A percentile compares a stretch with the other conserved stretches of the same genome.
phyloP scores from a whole-genome alignment of 2,888 invertebrate species.

The Pheosia tremula region DNA sequence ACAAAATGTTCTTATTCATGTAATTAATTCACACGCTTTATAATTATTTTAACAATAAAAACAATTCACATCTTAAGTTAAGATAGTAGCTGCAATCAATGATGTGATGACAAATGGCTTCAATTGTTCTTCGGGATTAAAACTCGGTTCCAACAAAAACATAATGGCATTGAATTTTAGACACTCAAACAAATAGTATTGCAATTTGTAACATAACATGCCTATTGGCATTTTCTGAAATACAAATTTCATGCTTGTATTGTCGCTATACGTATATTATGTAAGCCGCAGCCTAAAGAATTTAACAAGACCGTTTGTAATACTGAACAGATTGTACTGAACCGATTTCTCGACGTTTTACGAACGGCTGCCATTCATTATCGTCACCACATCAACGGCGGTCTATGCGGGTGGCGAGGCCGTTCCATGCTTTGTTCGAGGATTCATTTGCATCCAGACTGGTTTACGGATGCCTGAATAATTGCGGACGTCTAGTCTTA shows the following conservation, averaged over 20 bases:
- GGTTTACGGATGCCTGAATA: neutral
- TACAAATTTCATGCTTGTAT: neutral
- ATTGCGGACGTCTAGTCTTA: neutral
- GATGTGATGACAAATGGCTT: no score
- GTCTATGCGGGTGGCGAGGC: conserved; percentile 20
- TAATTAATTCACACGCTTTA: no score
- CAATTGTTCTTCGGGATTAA: no score
- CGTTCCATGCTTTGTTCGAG: neutral
- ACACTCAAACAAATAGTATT: no score
- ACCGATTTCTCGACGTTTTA: conserved; percentile 21
- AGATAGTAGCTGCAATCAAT: no score
- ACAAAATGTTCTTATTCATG: no score
- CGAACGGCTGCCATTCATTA: conserved; percentile 22
- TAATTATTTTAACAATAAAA: no score
- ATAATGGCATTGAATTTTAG: neutral
- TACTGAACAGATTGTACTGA: conserved; percentile 16
- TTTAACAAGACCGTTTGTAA: conserved; percentile 3
- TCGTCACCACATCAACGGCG: conserved; percentile 3
- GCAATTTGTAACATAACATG: neutral
- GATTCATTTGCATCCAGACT: conserved; percentile 1
- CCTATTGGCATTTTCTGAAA: neutral
- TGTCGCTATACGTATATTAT: neutral
- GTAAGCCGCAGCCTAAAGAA: neutral
- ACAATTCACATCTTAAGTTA: no score
- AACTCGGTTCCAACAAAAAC: neutral